Base-by-base conservation (phyloP, 2,888 invertebrate species). In the Morpho achilles region DNA sequence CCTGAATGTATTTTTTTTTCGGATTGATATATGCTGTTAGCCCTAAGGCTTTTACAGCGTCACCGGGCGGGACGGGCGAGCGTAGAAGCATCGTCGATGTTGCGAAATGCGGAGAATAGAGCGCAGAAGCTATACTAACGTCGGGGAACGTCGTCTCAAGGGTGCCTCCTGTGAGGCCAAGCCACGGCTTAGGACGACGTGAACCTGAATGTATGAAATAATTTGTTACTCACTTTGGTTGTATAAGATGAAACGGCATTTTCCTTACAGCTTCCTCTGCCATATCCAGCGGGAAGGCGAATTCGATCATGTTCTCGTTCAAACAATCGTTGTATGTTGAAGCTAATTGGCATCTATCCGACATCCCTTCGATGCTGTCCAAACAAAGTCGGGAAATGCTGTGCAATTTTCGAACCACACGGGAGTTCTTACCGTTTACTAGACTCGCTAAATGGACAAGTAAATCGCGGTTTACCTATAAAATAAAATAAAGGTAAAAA, bases 231-330 rank as follows among this genome's bases (percentile, higher is more conserved):
- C 66, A 89, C 89, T 89, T 88, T 0, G 88, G 86, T 56, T 86
- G 84, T 72, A 87, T 87, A 3, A 89, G 73, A 71, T 89, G 90
- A 57, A 88, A 90, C 0, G 90, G 89, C 88, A 89, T 88, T 68
- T 88, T 88, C 44, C 84, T 77, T 0, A 88, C 88, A 0, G 84
- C 87, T 54, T 89, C 88, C 50, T 88, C 88, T 6, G 88, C 89
- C 3, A 90, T 79, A 6, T 89, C 89, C 1, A 88, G 66, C 0
- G 90, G 89, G 56, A 90, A 90, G 0, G 87, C 81, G 51, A 90
- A 89, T 50, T 89, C 90, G 16, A 81, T 70, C 89, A 89, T 89
- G 63, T 88, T 89, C 51, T 88, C 88, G 43, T 89, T 89, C 8
- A 89, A 63, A 56, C 89, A 89, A 68, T 89, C 88, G 50, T 88